Evolutionary conservation across 2,113 vertebrate genomes (phyloP).

Genomic region (Myanophis thanlyinensis): DNA sequence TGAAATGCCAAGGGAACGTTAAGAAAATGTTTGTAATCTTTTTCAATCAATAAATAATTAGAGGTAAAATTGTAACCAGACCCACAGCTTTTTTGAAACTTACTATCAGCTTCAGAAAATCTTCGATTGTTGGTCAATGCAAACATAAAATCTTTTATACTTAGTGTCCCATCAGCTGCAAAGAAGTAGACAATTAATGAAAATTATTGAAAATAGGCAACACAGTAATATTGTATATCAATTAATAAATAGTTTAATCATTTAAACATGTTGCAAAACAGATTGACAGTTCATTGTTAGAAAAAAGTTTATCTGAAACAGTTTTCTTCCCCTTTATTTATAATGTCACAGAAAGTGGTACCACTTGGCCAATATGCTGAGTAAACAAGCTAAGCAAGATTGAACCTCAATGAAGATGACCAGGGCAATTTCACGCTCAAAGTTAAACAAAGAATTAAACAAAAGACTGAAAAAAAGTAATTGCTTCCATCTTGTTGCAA

Average conservation of each 20-base stretch:
- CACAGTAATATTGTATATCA: background rate
- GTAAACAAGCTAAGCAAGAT: background rate
- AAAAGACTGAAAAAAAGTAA: background rate
- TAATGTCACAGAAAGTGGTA: background rate
- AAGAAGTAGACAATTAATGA: background rate
- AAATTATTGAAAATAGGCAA: background rate
- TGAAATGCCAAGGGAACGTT: background rate
- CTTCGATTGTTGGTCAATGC: background rate
- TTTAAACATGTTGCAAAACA: background rate
- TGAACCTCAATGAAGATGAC: background rate
- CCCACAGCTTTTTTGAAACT: background rate
- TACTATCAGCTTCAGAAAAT: conserved; percentile 27
- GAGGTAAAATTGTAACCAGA: background rate
- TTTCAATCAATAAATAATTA: background rate
- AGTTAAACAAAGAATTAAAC: background rate
- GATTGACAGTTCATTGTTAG: background rate
- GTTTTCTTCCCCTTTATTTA: background rate
- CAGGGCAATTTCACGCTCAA: background rate
- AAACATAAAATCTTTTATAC: conserved; percentile 39
- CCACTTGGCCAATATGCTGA: background rate
- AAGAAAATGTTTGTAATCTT: background rate
- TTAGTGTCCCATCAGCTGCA: conserved; percentile 33
- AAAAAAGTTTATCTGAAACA: background rate
- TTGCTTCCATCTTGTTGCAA: background rate
- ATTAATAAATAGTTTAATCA: background rate